Evolutionary conservation across 2,113 vertebrate genomes (phyloP).

Genomic region (Dolichallabes microphthalmus): DNA sequence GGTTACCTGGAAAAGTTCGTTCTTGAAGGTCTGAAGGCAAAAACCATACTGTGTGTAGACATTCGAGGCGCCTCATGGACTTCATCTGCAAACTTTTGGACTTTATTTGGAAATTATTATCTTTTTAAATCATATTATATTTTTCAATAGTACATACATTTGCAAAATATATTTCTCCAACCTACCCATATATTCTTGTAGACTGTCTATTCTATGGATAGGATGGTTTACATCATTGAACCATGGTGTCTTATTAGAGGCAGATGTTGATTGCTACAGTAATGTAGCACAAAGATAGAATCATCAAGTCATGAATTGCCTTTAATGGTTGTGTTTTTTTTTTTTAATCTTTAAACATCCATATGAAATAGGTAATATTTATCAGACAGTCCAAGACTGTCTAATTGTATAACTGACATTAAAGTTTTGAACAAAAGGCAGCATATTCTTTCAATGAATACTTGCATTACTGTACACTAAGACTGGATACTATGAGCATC

Average conservation of each 20-base stretch:
- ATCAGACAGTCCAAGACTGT: not conserved
- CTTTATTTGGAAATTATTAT: not conserved
- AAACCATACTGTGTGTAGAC: not conserved
- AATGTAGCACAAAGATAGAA: not conserved
- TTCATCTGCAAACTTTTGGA: not conserved
- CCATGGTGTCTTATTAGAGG: not conserved
- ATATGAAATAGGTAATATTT: not conserved
- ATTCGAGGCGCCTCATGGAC: not conserved
- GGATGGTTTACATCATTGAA: not conserved
- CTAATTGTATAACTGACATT: not conserved
- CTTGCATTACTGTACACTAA: not conserved
- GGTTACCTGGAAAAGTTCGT: not conserved
- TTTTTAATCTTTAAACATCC: not conserved
- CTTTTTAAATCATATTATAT: not conserved
- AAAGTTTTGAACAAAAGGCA: not conserved
- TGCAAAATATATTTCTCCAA: not conserved
- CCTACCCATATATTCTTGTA: not conserved
- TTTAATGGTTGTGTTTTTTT: not conserved
- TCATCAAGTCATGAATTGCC: not conserved
- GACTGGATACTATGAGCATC: not conserved
- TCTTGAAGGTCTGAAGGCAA: not conserved
- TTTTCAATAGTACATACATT: not conserved
- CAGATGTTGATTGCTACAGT: not conserved
- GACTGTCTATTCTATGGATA: not conserved
- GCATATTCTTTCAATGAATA: not conserved